Base-by-base conservation (phyloP, 2,113 vertebrate species). In the Dicerorhinus sumatrensis region DNA sequence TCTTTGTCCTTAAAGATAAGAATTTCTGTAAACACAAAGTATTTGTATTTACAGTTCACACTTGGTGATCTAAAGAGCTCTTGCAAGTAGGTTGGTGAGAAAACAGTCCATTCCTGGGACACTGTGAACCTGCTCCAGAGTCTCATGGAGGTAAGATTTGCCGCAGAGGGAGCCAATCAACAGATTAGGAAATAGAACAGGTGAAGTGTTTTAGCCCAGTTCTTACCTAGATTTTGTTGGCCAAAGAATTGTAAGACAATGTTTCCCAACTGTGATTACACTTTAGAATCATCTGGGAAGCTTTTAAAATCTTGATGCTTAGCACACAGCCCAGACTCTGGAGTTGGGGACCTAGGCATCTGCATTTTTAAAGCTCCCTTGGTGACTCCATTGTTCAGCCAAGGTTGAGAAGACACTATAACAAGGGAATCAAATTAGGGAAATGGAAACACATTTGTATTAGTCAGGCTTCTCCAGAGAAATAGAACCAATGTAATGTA, bases 61-160 rank as follows among this genome's bases (percentile, higher is more conserved):
- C 2, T 46, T 62, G 54, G n/a, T 81, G 39, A 89, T 33, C 81
- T 62, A 62, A 93, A 63, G 67, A 46, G 2, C n/a, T 97, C 96
- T 92, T 87, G 87, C 96, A 97, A 95, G 92, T 83, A 92, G 70
- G n/a, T 76, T 3, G 8, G 2, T 92, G 73, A 72, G 92, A 85
- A 83, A 96, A 91, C 39, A 81, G 92, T 56, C 63, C 17, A 31
- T 83, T 97, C 96, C 91, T 96, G 85, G 39, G 89, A 97, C 94
- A 95, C 46, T 87, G 94, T 94, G 88, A 73, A 94, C 93, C 91
- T 97, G 62, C 96, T 97, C 97, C 92, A 20, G 10, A 69, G 25
- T 56, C 94, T 95, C 63, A 67, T 27, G 96, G 77, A 97, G 96
- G 96, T 46, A 82, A 89, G 80, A 96, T 96, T 96, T 42, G 81